Base-by-base conservation (phyloP, 2,797 vertebrate species). In the Cirrhinus mrigala region DNA sequence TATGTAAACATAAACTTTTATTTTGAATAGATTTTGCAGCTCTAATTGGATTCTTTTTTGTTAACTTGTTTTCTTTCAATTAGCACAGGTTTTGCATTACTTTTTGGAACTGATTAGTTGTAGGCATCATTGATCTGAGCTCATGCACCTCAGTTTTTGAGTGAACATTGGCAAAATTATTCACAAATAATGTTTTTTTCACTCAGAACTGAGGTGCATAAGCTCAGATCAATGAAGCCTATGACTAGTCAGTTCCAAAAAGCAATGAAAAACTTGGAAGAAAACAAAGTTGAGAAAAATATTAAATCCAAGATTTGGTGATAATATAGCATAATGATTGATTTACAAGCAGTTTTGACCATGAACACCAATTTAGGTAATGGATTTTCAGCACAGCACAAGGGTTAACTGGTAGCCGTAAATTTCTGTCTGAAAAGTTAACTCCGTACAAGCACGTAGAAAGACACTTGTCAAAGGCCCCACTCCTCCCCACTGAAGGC, bases 401-500 rank as follows among this genome's bases (percentile, higher is more conserved):
- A 29, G 62, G 27, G 27, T 29, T 83, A 66, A 33, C 82, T 75
- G 22, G 73, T 27, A 44, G 9, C 2, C 33, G 14, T 77, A 76
- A 22, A 76, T 77, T 76, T 78, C 69, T n/a, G 81, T 73, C 40
- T 1, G 62, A 70, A 87, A 76, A 75, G 81, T 81, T 74, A 76
- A 70, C 71, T 62, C 71, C 60, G 66, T 68, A 69, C 77, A 85
- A 68, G 44, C 62, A 48, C 77, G 62, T 69, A 50, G 46, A 83
- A 27, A 66, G 85, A 79, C 84, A 66, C 73, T 75, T 68, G 84
- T 86, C 60, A 80, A 82, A 87, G 76, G 74, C 44, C 29, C 24
- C n/a, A 50, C 66, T 71, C 60, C 73, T 88, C 71, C 75, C 86
- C 71, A 85, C 75, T 88, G 87, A 90, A 89, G 89, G 86, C 78